phyloP scores from a whole-genome alignment of 2,113 vertebrate species.

The Mus musculus region GRCm39 chr8:126091501-126092000 shows the following conservation, averaged over 20 bases:
- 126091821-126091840: background rate
- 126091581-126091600: background rate
- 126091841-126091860: background rate
- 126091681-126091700: background rate
- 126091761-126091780: background rate
- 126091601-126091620: background rate
- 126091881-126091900: conserved; percentile 2
- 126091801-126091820: background rate
- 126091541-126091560: background rate
- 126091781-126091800: background rate
- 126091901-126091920: background rate
- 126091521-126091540: background rate
- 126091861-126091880: background rate
- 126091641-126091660: no score
- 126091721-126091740: background rate
- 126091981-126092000: background rate
- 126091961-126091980: background rate
- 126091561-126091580: background rate
- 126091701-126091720: background rate
- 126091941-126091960: background rate
- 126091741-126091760: background rate
- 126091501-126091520: background rate
- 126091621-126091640: background rate
- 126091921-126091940: conserved; percentile 8
- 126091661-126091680: background rate